phyloP scores from a whole-genome alignment of 1,140 invertebrate species.

The Colletes gigas region DNA sequence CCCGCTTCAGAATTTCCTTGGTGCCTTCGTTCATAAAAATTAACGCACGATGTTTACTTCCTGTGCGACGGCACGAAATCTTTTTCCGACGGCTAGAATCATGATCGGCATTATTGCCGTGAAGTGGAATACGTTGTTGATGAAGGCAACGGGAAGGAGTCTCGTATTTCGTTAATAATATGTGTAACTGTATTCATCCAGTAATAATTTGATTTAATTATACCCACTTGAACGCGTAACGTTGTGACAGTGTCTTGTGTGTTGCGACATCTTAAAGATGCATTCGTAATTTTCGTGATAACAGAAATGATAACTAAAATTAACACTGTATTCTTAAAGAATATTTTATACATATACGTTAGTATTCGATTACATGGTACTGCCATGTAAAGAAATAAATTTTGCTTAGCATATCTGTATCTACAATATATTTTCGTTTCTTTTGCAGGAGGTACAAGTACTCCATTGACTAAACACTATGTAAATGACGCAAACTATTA shows the following conservation, averaged over 20 bases:
- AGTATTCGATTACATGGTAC: not conserved
- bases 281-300: not conserved
- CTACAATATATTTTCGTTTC: conserved; percentile 13
- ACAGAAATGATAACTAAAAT: not conserved
- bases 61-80: conserved; percentile 30
- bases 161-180: not conserved
- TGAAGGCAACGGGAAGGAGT: not conserved
- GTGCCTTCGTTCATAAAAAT: conserved; percentile 62
- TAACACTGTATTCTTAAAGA: not conserved
- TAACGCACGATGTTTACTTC: conserved; percentile 65
- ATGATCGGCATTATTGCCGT: not conserved
- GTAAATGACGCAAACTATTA: conserved; percentile 66
- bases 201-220: not conserved
- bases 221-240: not conserved
- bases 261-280: not conserved
- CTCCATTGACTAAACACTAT: conserved; percentile 63
- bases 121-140: not conserved
- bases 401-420: no score
- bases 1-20: conserved; percentile 23
- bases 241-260: not conserved
- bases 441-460: conserved; percentile 69
- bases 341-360: not conserved
- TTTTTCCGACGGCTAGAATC: not conserved
- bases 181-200: not conserved
- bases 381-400: not conserved